Evolutionary conservation across 2,888 invertebrate genomes (phyloP), one percentile per base, ranked within the genome.

Genomic region (Lithophane ornitopus): DNA sequence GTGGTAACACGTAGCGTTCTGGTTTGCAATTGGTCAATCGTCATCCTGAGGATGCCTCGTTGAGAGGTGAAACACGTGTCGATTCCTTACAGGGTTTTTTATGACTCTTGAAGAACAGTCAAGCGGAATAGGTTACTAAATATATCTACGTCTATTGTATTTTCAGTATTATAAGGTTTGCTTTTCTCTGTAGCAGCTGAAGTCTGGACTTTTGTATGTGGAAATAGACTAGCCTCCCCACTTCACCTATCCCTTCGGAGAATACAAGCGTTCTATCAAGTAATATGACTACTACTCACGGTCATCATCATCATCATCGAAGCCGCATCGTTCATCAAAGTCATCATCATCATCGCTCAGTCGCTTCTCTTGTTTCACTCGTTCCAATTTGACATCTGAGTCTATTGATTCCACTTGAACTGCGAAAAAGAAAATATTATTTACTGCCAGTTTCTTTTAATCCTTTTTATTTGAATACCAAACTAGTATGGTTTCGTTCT

Each of bases 271-370:
- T 58, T 58, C 8, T 16, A 28, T 58, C 3, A 58, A 58, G 28
- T 28, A 16, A 58, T 58, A 1, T 28, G 28, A 58, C 19, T 28
- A 8, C 28, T 9, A 93, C 94, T 93, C 58, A 94, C 94, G 89
- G 54, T 95, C 94, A 75, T 94, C 94, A 76, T 94, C 94, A 62
- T 94, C 94, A 54, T 94, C 94, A 65, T 93, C 94, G 28, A 89
- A 90, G 72, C 91, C 93, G 3, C 89, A 87, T 9, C 89, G 85
- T 54, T 92, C 92, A 28, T 91, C 93, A 70, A 93, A 93, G 46
- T 95, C 95, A 52, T 93, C 94, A 49, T 95, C 95, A 39, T 92
- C 94, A 59, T 92, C 93, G 59, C 92, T 93, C 22, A 83, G 76
- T 0, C 84, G 81, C 83, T 91, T 91, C 87, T 95, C 95, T 16